Conservation (phyloP, 2,113 vertebrate species). For the Chascanopsetta lugubris region DNA sequence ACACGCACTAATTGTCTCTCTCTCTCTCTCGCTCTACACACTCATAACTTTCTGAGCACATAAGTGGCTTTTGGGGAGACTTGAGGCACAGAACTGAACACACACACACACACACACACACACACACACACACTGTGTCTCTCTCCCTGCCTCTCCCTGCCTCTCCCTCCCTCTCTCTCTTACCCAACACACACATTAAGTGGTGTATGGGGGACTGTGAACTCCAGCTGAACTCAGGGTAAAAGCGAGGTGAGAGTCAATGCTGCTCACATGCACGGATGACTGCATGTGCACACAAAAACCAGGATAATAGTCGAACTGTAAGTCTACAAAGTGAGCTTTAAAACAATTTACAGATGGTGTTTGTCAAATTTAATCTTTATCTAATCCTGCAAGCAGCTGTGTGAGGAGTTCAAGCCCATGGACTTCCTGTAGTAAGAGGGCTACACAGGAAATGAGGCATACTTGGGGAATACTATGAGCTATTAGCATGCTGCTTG, state of each 20-base stretch:
- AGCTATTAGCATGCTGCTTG: too few relatives aligned
- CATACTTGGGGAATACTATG: too few relatives aligned
- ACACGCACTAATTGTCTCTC: slow-evolving; percentile 55
- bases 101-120: slow-evolving; percentile 30
- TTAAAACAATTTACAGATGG: slow-evolving; percentile 7
- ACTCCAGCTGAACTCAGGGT: slow-evolving; percentile 81
- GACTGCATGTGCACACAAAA: slow-evolving; percentile 17
- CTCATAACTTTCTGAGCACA: slow-evolving; percentile 61
- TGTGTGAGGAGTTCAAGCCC: too few relatives aligned
- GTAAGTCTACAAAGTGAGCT: background rate
- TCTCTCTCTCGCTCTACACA: slow-evolving; percentile 39
- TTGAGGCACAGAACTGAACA: slow-evolving; percentile 44
- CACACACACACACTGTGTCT: slow-evolving; percentile 7
- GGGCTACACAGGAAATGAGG: too few relatives aligned
- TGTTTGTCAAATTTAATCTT: slow-evolving; percentile 3
- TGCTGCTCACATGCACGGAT: slow-evolving; percentile 42
- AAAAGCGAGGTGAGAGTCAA: slow-evolving; percentile 74
- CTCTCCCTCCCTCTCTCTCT: too few relatives aligned
- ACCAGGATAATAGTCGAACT: slow-evolving; percentile 12
- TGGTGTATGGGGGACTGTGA: slow-evolving; percentile 69
- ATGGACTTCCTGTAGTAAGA: too few relatives aligned
- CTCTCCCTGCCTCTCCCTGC: slow-evolving; percentile 22
- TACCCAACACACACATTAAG: slow-evolving; percentile 58
- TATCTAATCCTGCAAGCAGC: too few relatives aligned
- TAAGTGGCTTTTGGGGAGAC: slow-evolving; percentile 76